A percentile compares a stretch with the other conserved stretches of the same genome.
phyloP scores from a whole-genome alignment of 2,888 invertebrate species.

The Caenorhabditis uteleia region DNA sequence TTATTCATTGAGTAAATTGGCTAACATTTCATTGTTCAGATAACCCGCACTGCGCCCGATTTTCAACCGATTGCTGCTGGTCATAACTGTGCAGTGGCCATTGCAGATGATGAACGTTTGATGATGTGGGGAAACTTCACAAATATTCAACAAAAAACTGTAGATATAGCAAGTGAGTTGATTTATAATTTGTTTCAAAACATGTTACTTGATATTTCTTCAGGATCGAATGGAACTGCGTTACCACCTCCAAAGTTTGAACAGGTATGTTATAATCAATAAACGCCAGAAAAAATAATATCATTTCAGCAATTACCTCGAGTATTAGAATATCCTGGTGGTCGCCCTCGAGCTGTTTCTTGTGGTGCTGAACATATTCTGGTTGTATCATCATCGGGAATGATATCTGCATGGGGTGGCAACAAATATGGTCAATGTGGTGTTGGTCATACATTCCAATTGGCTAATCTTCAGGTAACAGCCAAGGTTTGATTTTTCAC shows the following conservation, averaged over 20 bases:
- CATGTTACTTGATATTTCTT: slow-evolving; percentile 5
- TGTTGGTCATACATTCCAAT: slow-evolving; percentile 47
- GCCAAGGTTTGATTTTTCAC: background rate
- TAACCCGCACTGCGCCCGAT: slow-evolving; percentile 4
- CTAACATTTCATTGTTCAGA: background rate
- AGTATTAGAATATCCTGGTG: slow-evolving; percentile 22
- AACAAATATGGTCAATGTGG: slow-evolving; percentile 67
- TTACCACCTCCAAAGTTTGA: background rate
- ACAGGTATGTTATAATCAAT: background rate
- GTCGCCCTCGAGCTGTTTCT: slow-evolving; percentile 47
- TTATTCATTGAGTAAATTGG: background rate
- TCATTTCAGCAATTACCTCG: slow-evolving; percentile 23
- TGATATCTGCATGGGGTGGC: slow-evolving; percentile 56
- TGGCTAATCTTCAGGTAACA: slow-evolving; percentile 33
- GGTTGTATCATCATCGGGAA: slow-evolving; percentile 52
- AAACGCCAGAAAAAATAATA: background rate
- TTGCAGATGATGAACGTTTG: slow-evolving; percentile 53
- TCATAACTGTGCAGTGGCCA: slow-evolving; percentile 52
- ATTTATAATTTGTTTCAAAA: background rate
- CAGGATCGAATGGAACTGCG: background rate
- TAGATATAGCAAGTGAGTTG: slow-evolving; percentile 20
- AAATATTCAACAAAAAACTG: slow-evolving; percentile 42
- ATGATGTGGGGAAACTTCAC: slow-evolving; percentile 61
- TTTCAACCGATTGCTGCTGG: slow-evolving; percentile 41
- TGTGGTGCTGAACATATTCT: slow-evolving; percentile 64